Percentiles rank a stretch among this genome's conserved stretches.
Evolutionary conservation across 2,888 invertebrate species (phyloP).

Genomic region (Parnassius apollo): DNA sequence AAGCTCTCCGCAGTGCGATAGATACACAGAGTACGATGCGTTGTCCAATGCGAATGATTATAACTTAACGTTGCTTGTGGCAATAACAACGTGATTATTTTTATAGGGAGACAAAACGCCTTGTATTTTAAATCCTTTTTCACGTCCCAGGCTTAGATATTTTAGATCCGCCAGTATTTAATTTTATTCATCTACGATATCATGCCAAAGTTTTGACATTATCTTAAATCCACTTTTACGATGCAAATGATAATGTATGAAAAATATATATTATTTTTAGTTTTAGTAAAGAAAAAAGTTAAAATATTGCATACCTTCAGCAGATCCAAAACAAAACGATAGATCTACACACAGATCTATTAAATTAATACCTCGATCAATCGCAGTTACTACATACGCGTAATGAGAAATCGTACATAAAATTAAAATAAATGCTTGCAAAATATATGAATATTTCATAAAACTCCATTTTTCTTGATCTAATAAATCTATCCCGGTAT

Average conservation of each 20-base stretch:
- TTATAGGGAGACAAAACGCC: too few species aligned
- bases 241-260: background rate
- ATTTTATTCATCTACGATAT: too few species aligned
- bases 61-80: too few species aligned
- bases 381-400: constrained; percentile 6
- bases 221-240: too few species aligned
- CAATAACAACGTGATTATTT: too few species aligned
- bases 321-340: constrained; percentile 7
- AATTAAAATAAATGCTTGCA: constrained; percentile 5
- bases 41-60: too few species aligned
- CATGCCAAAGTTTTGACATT: too few species aligned
- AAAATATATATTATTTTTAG: background rate
- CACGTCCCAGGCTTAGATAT: too few species aligned
- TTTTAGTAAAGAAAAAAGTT: background rate
- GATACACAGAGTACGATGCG: too few species aligned
- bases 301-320: constrained; percentile 8
- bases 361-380: background rate
- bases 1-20: too few species aligned
- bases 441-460: constrained; percentile 11
- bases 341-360: constrained; percentile 18
- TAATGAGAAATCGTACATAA: constrained; percentile 11
- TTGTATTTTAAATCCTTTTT: too few species aligned
- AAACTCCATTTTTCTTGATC: constrained; percentile 1
- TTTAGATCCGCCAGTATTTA: too few species aligned
- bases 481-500: constrained; percentile 15